Evolutionary conservation across 2,888 invertebrate species (phyloP).

Genomic region (Matsumyia berberina): DNA sequence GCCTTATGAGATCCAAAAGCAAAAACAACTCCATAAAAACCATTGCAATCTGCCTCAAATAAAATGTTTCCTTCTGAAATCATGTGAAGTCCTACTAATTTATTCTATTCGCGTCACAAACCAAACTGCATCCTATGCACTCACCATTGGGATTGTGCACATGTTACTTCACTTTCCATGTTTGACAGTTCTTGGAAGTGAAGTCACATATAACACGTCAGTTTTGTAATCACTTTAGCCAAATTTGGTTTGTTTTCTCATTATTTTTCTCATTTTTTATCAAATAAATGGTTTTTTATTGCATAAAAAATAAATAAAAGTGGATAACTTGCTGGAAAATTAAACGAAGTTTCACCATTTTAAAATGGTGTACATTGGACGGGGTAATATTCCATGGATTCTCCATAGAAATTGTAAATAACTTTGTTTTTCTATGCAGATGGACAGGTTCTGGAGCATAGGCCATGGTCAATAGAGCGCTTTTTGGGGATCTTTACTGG

Average conservation of each 20-base stretch:
- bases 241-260: background rate
- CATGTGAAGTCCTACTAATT: background rate
- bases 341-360: constrained; percentile 43
- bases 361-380: constrained; percentile 75
- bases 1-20: too few relatives aligned
- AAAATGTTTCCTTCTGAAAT: too few relatives aligned
- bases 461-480: constrained; percentile 74
- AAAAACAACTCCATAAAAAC: too few relatives aligned
- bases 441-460: constrained; percentile 69
- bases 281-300: constrained; percentile 7
- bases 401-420: background rate
- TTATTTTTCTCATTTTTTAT: constrained; percentile 3
- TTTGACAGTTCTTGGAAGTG: constrained; percentile 25
- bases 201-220: constrained; percentile 6
- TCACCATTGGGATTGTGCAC: background rate
- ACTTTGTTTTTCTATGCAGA: constrained; percentile 40
- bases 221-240: constrained; percentile 2
- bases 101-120: background rate
- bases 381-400: constrained; percentile 35
- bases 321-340: background rate
- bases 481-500: constrained; percentile 64
- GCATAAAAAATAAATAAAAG: background rate
- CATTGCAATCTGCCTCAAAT: too few relatives aligned
- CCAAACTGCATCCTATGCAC: background rate
- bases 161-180: background rate